Evolutionary conservation across 2,797 vertebrate genomes (phyloP), one percentile per base, ranked within the genome.

Genomic region (Prionace glauca): DNA sequence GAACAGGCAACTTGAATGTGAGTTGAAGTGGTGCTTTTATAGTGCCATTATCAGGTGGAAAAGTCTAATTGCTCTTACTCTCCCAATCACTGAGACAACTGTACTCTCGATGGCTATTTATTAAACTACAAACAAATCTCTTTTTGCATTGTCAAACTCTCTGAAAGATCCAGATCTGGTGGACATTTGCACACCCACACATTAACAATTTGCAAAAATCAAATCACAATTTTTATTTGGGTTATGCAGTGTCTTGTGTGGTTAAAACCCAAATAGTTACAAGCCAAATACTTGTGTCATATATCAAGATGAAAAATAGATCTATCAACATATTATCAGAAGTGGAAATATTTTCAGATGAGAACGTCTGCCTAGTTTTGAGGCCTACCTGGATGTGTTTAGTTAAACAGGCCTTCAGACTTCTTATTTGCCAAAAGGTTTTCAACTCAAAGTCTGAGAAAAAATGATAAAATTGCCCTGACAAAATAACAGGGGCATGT

Each of bases 331-430:
- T 74, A 56, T 94, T 72, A 72, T 24, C 67, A 45, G 92, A 94
- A 94, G 72, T 94, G 11, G 92, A 94, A 72, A 50, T 72, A 94
- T 72, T 94, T 94, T 94, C 93, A 50, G 24, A 32, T 94, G 93
- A 56, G 32, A 94, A 20, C 45, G 45, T 74, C 93, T 74, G 93
- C 16, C 74, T 41, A 74, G 67, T 74, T 71, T 74, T 74, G 69
- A 74, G 71, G 14, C 14, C 36, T 2, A 71, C 41, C 18, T 3
- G 24, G 92, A 72, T 45, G 69, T 94, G 36, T 69, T 94, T 72
- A 72, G 93, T 94, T 69, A 93, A 9, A 65, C 20, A 4, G 69
- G 8, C 41, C 18, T 24, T 93, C 67, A 74, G 29, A 74, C 74
- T 94, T 50, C 93, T 12, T 72, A 41, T 94, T 50, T 72, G 45